These are phyloP conservation scores for Ellobius talpinus DNA, from an alignment of 2,113 vertebrate genomes.

Conservation along the genomic window DNA sequence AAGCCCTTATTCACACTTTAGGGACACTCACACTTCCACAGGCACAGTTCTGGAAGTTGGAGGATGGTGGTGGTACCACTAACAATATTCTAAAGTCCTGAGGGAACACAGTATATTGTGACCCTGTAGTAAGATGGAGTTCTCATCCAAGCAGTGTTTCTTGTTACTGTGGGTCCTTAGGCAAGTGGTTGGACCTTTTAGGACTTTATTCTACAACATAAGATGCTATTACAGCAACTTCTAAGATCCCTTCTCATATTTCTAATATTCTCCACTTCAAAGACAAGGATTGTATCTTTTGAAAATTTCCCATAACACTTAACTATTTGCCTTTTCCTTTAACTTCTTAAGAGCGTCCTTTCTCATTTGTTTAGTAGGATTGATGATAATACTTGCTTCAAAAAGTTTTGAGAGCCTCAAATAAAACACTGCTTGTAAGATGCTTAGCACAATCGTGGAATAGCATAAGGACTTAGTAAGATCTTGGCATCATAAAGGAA, in stretches of 20 bases:
- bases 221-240: not conserved
- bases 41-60: not conserved
- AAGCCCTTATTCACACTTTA: not conserved
- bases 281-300: not conserved
- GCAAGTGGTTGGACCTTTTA: not conserved
- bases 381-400: slow-evolving; percentile 37
- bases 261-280: slow-evolving; percentile 11
- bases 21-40: not conserved
- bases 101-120: not conserved
- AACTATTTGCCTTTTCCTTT: slow-evolving; percentile 44
- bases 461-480: slow-evolving; percentile 1
- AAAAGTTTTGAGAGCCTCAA: slow-evolving; percentile 52
- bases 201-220: not conserved
- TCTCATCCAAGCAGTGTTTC: not conserved
- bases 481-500: slow-evolving; percentile 28
- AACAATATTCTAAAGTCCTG: not conserved
- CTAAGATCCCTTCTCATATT: not conserved
- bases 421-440: slow-evolving; percentile 43
- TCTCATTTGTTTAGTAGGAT: slow-evolving; percentile 44
- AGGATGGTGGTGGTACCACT: too few species aligned
- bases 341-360: not conserved
- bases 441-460: not conserved
- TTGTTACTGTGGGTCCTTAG: not conserved
- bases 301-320: slow-evolving; percentile 9
- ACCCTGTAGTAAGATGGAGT: not conserved